Base-by-base conservation (phyloP, 30 jellyfish, hydroid and myxozoan genomes). In the Clytia hemisphaerica region DNA sequence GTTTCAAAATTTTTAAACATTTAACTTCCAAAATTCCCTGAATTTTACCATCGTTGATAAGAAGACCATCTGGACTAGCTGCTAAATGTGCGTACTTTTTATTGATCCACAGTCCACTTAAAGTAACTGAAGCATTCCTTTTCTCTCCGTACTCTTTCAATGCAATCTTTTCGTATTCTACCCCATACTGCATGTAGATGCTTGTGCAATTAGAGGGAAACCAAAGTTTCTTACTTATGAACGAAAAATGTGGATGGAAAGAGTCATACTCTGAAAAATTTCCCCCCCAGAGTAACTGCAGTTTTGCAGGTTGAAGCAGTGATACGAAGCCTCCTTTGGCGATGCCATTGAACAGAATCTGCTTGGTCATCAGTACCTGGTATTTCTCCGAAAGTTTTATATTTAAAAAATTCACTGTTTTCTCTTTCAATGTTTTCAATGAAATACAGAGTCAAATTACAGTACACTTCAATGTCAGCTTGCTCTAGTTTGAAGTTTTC, bases 31-130 rank as follows among this genome's bases (percentile, higher is more conserved):
- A 22, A 29, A 76, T 50, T 31, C 90, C 90, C 32, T 21, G 63
- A 6, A 63, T 10, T 26, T 76, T 45, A 7, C 75, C 75, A 26
- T 61, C 71, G 57, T 61, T 37, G 33, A 19, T 6, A 62, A 75
- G 61, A 15, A 75, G 59, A 12, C 88, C 88, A 75, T 62, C 83
- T 16, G 88, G 88, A 29, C 74, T 61, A n/a, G 88, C 88, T 16
- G 51, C 88, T 36, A 75, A 46, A 36, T 36, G 36, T 16, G 83
- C 47, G 38, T 58, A 75, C 29, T 40, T 47, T 42, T 60, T 47
- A 36, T 75, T 75, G 10, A 75, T 64, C 88, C 88, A 60, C 26
- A 75, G 75, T 19, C 88, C 88, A 58, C 70, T 75, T 75, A 16
- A n/a, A n/a, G n/a, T n/a, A 42, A 42, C 53, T n/a, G n/a, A 42